Base-by-base conservation (phyloP, 92 coral and sea anemone genomes). In the Porites lobata region DNA sequence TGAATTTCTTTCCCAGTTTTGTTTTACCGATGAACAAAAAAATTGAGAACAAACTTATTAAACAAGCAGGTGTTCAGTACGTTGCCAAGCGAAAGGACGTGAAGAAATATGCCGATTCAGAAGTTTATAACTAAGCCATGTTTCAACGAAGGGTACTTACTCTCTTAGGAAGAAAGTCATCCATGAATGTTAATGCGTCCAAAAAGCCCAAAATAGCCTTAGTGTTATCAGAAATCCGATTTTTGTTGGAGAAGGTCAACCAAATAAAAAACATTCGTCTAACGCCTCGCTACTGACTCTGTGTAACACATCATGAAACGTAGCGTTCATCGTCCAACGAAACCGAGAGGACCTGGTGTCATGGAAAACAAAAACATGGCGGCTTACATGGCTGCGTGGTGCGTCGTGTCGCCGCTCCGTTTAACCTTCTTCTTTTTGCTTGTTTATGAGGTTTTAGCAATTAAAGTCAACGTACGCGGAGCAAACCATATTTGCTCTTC, bases 141-240 rank as follows among this genome's bases (percentile, higher is more conserved):
- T 68, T 43, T 72, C 65, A 24, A 29, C 67, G 43, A 24, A 53
- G 77, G 20, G 8, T 82, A 91, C 95, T 85, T 90, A 92, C 95
- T 82, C 95, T 92, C 95, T 92, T 92, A 92, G 86, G 76, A 65
- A 91, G 79, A 92, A 89, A 89, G 93, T 89, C 95, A 92, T 92
- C 95, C 95, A 92, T 92, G 74, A 85, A 92, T 89, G 85, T 20
- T 61, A 47, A 19, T 32, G 24, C 53, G 4, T 72, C 67, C 70
- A 57, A 19, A 71, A 43, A 62, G 43, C 2, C 21, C 83, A 43
- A 43, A 79, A 43, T 47, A 22, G 12, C 12, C 4, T 58, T 47
- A 12, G 72, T 79, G 47, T 43, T 50, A 43, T 19, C 59, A 63
- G 20, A 76, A 63, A 63, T 79, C 53, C 72, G 13, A 65, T 79